Percentiles rank a stretch among this genome's conserved stretches.
phyloP scores from a whole-genome alignment of 2,797 vertebrate species.

The Erethizon dorsatum region DNA sequence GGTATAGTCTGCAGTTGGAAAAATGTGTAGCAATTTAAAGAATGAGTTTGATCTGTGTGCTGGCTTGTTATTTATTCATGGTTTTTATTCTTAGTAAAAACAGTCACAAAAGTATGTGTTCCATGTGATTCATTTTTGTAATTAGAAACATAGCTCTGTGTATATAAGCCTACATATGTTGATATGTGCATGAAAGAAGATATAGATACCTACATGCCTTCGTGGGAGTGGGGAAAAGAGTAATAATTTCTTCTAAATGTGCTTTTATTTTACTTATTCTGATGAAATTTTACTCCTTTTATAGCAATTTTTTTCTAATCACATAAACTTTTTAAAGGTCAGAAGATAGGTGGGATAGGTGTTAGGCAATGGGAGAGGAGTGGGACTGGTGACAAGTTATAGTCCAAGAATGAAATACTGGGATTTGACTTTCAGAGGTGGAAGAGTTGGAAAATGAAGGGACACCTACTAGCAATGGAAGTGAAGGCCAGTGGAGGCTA shows the following conservation, averaged over 20 bases:
- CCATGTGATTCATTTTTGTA: neutral
- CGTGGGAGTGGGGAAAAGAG: neutral
- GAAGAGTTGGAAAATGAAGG: neutral
- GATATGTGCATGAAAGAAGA: neutral
- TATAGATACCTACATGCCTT: neutral
- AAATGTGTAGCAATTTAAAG: slow-evolving; percentile 6
- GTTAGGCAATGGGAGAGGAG: neutral
- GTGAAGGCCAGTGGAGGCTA: neutral
- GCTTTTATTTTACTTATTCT: slow-evolving; percentile 15
- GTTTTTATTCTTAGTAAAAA: slow-evolving; percentile 50
- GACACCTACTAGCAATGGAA: neutral
- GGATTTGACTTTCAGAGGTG: slow-evolving; percentile 4
- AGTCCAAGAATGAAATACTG: neutral
- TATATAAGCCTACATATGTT: neutral
- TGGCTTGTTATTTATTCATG: slow-evolving; percentile 35
- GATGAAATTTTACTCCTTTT: neutral
- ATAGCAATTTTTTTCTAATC: neutral
- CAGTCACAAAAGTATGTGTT: neutral
- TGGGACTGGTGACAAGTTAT: neutral
- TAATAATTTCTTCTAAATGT: neutral
- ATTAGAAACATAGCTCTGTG: slow-evolving; percentile 12
- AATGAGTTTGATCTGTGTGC: neutral
- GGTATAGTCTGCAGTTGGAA: neutral
- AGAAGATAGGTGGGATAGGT: neutral
- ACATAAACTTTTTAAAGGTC: slow-evolving; percentile 4